phyloP scores from a whole-genome alignment of 2,888 invertebrate genomes.

The Lapara coniferarum region DNA sequence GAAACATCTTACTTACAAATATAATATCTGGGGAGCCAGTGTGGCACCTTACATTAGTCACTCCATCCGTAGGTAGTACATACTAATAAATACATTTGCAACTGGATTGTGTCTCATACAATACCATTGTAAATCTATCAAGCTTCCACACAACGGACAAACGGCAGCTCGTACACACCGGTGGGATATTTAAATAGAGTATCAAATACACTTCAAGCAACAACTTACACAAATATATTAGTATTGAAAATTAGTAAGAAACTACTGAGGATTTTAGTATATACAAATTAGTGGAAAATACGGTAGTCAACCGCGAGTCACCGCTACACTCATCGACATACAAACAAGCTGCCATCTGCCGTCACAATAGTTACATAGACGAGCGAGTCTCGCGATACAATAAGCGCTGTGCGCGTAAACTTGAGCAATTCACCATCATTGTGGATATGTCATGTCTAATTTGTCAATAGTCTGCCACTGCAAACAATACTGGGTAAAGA shows the following conservation, averaged over 20 bases:
- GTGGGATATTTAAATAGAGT: conserved; percentile 16
- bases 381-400: conserved; percentile 31
- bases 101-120: neutral
- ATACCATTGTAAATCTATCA: conserved; percentile 3
- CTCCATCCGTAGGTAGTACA: neutral
- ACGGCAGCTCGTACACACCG: conserved; percentile 14
- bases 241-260: conserved; percentile 31
- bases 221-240: conserved; percentile 36
- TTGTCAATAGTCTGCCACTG: conserved; percentile 2
- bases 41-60: conserved; percentile 61
- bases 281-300: conserved; percentile 1
- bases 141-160: conserved; percentile 5
- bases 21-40: conserved; percentile 43
- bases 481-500: neutral
- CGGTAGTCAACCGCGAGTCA: neutral
- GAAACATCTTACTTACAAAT: conserved; percentile 45
- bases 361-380: conserved; percentile 40
- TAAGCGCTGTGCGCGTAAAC: conserved; percentile 16
- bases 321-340: neutral
- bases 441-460: conserved; percentile 1
- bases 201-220: conserved; percentile 28
- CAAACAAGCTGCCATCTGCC: conserved; percentile 37
- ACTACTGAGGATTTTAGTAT: conserved; percentile 32
- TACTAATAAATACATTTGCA: conserved; percentile 31
- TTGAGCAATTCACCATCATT: conserved; percentile 19